Evolutionary conservation across 2,113 vertebrate species (phyloP).

Genomic region (Puma concolor): DNA sequence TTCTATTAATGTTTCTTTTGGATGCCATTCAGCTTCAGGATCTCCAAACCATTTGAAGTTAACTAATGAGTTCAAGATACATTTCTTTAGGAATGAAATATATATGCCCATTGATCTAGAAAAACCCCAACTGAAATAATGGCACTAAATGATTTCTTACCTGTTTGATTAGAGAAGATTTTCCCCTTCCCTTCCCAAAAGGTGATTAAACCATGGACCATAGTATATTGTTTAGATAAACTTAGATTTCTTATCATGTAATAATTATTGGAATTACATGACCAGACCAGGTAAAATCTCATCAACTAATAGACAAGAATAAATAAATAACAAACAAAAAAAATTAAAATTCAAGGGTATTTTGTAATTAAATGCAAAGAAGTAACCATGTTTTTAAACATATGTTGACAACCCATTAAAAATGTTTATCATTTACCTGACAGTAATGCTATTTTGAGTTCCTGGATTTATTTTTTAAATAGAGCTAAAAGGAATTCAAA

Average conservation of each 20-base stretch:
- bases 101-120: background rate
- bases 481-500: background rate
- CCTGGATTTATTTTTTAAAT: background rate
- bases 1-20: constrained; percentile 38
- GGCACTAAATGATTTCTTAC: background rate
- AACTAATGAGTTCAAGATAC: background rate
- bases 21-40: background rate
- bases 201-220: background rate
- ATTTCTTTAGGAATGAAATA: background rate
- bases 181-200: background rate
- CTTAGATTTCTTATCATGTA: background rate
- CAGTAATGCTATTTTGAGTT: background rate
- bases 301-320: background rate
- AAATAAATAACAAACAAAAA: background rate
- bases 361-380: background rate
- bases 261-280: background rate
- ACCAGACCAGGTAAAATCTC: background rate
- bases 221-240: background rate
- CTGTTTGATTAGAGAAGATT: background rate
- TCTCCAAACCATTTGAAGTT: background rate
- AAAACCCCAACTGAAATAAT: constrained; percentile 13
- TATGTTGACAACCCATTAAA: background rate
- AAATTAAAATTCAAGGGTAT: background rate
- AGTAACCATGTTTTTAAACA: background rate
- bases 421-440: background rate